Conservation (phyloP, 2,113 vertebrate species). For the Cottus gobio region DNA sequence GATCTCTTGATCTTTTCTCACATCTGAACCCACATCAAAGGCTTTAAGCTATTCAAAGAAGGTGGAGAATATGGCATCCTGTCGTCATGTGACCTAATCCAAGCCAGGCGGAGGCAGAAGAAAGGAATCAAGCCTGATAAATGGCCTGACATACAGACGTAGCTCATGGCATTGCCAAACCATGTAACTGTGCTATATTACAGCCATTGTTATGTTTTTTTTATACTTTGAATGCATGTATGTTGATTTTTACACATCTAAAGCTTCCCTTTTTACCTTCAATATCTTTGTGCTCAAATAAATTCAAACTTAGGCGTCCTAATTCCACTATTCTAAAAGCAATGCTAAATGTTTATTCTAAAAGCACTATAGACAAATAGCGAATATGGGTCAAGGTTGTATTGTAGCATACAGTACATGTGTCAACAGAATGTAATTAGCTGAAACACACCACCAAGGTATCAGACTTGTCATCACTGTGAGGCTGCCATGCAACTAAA, state of each 20-base stretch:
- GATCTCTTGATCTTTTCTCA: constrained; percentile 67
- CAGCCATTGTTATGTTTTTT: not conserved
- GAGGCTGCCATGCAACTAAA: too few relatives aligned
- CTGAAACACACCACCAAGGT: too few relatives aligned
- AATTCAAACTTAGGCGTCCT: not conserved
- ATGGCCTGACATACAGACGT: constrained; percentile 30
- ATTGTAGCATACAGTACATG: too few relatives aligned
- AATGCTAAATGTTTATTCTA: not conserved
- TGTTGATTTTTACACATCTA: not conserved
- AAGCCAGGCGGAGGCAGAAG: constrained; percentile 56
- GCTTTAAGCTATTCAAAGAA: constrained; percentile 50
- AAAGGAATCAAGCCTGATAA: constrained; percentile 52
- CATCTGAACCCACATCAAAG: constrained; percentile 67
- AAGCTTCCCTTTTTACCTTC: not conserved
- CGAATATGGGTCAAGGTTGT: too few relatives aligned
- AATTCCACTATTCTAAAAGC: not conserved
- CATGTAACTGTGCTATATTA: not conserved
- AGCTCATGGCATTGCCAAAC: constrained; percentile 12
- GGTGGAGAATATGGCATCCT: constrained; percentile 47
- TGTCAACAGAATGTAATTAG: too few relatives aligned
- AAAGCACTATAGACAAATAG: not conserved
- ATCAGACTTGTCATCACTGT: too few relatives aligned
- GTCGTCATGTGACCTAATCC: constrained; percentile 51
- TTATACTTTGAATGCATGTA: not conserved
- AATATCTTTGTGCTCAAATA: not conserved